phyloP scores from a whole-genome alignment of 2,797 vertebrate species.

The Etheostoma nigrum region DNA sequence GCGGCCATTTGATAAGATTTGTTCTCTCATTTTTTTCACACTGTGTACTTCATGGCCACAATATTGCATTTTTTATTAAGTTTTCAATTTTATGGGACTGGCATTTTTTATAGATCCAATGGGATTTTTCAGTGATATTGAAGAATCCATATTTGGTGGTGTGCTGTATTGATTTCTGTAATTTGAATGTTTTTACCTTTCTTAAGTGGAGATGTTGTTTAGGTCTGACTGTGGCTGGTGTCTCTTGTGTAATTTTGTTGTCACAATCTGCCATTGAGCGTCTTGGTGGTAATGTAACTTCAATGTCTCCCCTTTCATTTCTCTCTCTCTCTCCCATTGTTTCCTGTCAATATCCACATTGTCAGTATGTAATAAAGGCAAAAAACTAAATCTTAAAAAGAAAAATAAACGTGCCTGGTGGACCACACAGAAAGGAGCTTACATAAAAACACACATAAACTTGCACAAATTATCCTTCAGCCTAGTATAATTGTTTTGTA shows the following conservation, averaged over 20 bases:
- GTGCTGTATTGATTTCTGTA: conserved; percentile 52
- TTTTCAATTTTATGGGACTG: conserved; percentile 64
- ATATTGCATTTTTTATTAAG: conserved; percentile 73
- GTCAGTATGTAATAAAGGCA: background rate
- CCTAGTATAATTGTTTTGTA: conserved; percentile 40
- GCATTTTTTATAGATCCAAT: conserved; percentile 45
- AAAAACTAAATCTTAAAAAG: background rate
- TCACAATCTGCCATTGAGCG: background rate
- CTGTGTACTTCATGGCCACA: conserved; percentile 58
- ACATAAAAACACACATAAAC: background rate
- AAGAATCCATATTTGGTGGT: conserved; percentile 10
- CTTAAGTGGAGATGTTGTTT: conserved; percentile 22
- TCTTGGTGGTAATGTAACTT: background rate
- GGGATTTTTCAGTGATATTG: conserved; percentile 33
- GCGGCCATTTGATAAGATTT: conserved; percentile 48
- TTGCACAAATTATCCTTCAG: conserved; percentile 4
- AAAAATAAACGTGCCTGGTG: conserved; percentile 2
- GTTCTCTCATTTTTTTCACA: conserved; percentile 32
- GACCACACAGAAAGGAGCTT: conserved; percentile 15
- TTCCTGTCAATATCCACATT: background rate
- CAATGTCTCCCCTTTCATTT: background rate
- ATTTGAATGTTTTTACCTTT: conserved; percentile 42
- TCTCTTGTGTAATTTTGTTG: conserved; percentile 6
- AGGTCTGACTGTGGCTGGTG: background rate
- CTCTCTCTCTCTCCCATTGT: background rate